Percentiles rank a stretch among this genome's conserved stretches.
Conservation (phyloP, 30 jellyfish, hydroid and myxozoan genomes). For the Catostylus mosaicus region DNA sequence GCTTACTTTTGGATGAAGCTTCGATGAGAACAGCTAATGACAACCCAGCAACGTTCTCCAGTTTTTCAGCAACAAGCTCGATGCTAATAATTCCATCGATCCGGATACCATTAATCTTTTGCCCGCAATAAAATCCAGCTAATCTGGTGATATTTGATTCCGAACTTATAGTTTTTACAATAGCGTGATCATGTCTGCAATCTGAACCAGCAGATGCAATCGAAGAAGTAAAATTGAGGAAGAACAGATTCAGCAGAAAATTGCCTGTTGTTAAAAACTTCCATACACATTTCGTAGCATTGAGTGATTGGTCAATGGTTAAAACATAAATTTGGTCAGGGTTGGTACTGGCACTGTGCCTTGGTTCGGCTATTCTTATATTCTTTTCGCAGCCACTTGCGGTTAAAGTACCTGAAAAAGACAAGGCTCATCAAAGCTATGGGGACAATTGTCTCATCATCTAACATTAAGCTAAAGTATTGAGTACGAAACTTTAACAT, state of each 20-base stretch:
- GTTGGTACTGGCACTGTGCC: neutral
- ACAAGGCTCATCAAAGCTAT: no score
- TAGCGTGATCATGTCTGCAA: neutral
- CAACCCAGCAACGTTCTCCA: neutral
- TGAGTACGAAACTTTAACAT: no score
- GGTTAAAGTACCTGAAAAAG: neutral
- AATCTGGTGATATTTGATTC: neutral
- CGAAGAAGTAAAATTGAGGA: constrained; percentile 5
- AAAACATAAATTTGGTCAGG: neutral
- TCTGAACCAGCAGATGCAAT: constrained; percentile 5
- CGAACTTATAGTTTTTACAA: neutral
- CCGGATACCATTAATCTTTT: neutral
- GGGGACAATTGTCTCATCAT: no score
- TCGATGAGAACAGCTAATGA: constrained; percentile 9
- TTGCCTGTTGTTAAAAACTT: neutral
- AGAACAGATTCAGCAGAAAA: constrained; percentile 1
- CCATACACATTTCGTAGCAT: constrained; percentile 9
- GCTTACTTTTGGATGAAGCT: constrained; percentile 12
- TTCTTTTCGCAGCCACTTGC: neutral
- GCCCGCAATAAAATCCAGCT: constrained; percentile 9
- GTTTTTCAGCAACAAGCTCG: neutral
- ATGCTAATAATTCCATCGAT: constrained; percentile 7
- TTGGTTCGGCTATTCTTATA: constrained; percentile 4
- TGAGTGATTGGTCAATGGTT: neutral
- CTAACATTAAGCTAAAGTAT: neutral